Base-by-base conservation (phyloP, 2,113 vertebrate genomes). In the Coptodon bakossiorum region DNA sequence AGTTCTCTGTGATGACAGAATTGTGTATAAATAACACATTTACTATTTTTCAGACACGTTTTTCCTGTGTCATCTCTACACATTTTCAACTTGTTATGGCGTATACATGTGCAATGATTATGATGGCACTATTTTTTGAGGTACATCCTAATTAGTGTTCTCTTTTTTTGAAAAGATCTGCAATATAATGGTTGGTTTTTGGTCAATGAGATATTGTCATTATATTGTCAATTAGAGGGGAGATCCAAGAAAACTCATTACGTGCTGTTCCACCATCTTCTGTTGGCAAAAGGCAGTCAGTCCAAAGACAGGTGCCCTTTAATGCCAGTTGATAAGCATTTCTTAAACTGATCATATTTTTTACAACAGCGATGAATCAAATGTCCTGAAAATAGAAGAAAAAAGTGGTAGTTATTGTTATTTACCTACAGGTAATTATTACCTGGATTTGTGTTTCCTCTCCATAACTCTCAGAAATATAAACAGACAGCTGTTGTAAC, bases 341-440 rank as follows among this genome's bases (percentile, higher is more conserved):
- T 1, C 29, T 34, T 45, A 43, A 73, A 45, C 1, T 27, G 38
- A 40, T 73, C 3, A 0, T 9, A 24, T 71, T 73, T 73, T 71
- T 73, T 43, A 43, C 66, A 45, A 27, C 22, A 16, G 22, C 3
- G 3, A 73, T 73, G 2, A 16, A 27, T 45, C 5, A 45, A 45
- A 73, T 73, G 8, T 10, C 8, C 0, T 45, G 36, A 68, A 68
- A 68, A 40, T 73, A 24, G 40, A 19, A 63, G 2, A 63, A 34
- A 63, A 63, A 7, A 0, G 0, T 19, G 29, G 0, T 45, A 45
- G 5, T 45, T 43, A 27, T 27, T 71, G 12, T 16, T 24, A 10
- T 73, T 71, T n/a, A 9, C 66, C 11, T 16, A 0, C 38, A 43
- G 13, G 3, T 38, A 38, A 40, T 71, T 73, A 73, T 27, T 6